Percentiles rank a stretch among this genome's conserved stretches.
These are phyloP conservation scores for Gymnothorax reevesii DNA, from an alignment of 2,797 vertebrate genomes.

Conservation along the genomic window DNA sequence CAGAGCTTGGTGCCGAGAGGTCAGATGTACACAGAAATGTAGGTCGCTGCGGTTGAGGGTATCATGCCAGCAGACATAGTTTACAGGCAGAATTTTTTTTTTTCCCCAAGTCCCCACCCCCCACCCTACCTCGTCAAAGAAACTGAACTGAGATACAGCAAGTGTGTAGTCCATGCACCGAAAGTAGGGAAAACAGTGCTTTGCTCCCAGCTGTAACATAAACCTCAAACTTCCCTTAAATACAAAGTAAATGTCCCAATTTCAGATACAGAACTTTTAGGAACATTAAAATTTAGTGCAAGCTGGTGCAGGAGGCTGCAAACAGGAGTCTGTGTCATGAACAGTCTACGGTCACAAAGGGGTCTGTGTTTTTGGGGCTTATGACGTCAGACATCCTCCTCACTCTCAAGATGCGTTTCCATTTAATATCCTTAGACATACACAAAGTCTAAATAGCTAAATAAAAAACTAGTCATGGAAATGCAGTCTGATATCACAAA, in stretches of 20 bases:
- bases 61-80: conserved; percentile 7
- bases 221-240: background rate
- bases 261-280: background rate
- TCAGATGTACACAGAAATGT: conserved; percentile 50
- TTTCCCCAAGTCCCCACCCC: background rate
- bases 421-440: too few relatives aligned
- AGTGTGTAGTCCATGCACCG: background rate
- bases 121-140: background rate
- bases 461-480: too few relatives aligned
- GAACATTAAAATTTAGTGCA: background rate
- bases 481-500: too few relatives aligned
- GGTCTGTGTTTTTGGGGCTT: too few relatives aligned
- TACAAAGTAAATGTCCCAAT: background rate
- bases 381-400: too few relatives aligned
- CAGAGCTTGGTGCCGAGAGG: conserved; percentile 49
- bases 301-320: background rate
- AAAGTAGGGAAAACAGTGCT: background rate
- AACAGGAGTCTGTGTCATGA: too few relatives aligned
- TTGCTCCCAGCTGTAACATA: background rate
- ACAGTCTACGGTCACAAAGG: too few relatives aligned
- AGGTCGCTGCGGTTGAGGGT: conserved; percentile 38
- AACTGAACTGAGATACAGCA: background rate
- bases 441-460: too few relatives aligned
- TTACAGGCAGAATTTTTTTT: conserved; percentile 18
- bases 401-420: too few relatives aligned